These are phyloP conservation scores for Leptinotarsa peninsularis DNA, from an alignment of 2,888 invertebrate species.

Conservation along the genomic window DNA sequence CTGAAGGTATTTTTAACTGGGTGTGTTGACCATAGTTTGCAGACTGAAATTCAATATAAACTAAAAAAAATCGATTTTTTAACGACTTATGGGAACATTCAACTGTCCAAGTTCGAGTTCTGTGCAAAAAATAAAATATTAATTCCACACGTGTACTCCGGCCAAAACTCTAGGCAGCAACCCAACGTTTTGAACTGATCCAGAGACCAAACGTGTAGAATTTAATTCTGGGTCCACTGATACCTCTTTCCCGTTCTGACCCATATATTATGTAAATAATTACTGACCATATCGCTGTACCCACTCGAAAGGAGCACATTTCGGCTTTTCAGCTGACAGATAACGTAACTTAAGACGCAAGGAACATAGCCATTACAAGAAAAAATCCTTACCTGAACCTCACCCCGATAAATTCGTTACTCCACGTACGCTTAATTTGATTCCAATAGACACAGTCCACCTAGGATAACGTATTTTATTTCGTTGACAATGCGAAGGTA, in stretches of 20 bases:
- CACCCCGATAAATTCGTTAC: conserved; percentile 33
- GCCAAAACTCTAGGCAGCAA: too few relatives aligned
- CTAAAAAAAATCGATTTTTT: background rate
- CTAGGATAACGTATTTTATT: conserved; percentile 31
- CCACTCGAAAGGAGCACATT: conserved; percentile 20
- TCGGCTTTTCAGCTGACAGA: conserved; percentile 22
- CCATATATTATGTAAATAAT: conserved; percentile 24
- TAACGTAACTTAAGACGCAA: conserved; percentile 24
- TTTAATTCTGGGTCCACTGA: conserved; percentile 18
- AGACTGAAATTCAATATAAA: too few relatives aligned
- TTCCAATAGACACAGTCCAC: conserved; percentile 34
- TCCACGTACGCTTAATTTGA: conserved; percentile 32
- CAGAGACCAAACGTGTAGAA: background rate
- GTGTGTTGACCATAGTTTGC: too few relatives aligned
- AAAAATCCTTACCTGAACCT: conserved; percentile 32
- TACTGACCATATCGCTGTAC: conserved; percentile 12
- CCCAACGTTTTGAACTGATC: background rate
- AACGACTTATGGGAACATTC: too few relatives aligned
- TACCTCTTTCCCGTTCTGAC: conserved; percentile 29
- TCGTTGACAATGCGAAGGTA: conserved; percentile 32
- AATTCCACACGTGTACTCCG: too few relatives aligned
- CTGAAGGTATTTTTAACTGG: background rate
- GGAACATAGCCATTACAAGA: conserved; percentile 23
- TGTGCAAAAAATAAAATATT: too few relatives aligned
- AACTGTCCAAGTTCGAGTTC: too few relatives aligned